These are phyloP conservation scores for Hyperoplus lanceolatus DNA, from an alignment of 2,797 vertebrate species.

Conservation along the genomic window DNA sequence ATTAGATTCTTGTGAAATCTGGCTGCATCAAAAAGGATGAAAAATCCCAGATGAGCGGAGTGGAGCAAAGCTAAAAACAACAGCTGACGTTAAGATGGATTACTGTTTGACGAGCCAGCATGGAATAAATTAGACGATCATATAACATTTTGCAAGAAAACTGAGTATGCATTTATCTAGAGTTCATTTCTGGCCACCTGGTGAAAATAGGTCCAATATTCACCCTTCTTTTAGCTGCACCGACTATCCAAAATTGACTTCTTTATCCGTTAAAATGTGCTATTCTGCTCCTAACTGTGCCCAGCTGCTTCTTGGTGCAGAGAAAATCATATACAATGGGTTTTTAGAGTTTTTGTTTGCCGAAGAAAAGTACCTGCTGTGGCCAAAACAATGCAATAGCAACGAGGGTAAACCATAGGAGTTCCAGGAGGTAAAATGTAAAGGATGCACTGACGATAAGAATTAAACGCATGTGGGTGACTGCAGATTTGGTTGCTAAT, in stretches of 20 bases:
- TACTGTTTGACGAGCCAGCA: neutral
- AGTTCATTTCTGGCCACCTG: neutral
- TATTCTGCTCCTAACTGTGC: neutral
- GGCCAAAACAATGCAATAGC: neutral
- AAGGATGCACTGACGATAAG: neutral
- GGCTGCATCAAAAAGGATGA: constrained; percentile 26
- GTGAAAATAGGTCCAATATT: neutral
- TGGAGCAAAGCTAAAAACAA: constrained; percentile 24
- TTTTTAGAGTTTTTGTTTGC: neutral
- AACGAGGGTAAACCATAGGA: neutral
- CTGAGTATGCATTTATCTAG: neutral
- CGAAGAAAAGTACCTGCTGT: neutral
- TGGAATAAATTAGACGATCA: neutral
- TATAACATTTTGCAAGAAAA: neutral
- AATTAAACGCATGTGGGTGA: neutral
- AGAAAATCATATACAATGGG: neutral
- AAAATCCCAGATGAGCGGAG: neutral
- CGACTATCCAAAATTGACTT: neutral
- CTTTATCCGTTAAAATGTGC: neutral
- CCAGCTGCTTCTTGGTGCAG: neutral
- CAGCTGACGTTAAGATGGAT: constrained; percentile 1
- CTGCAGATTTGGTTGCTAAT: neutral
- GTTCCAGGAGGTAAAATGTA: neutral
- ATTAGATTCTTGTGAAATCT: constrained; percentile 45
- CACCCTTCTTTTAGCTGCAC: neutral